phyloP scores from a whole-genome alignment of 1,140 invertebrate species.

The Listronotus oregonensis region DNA sequence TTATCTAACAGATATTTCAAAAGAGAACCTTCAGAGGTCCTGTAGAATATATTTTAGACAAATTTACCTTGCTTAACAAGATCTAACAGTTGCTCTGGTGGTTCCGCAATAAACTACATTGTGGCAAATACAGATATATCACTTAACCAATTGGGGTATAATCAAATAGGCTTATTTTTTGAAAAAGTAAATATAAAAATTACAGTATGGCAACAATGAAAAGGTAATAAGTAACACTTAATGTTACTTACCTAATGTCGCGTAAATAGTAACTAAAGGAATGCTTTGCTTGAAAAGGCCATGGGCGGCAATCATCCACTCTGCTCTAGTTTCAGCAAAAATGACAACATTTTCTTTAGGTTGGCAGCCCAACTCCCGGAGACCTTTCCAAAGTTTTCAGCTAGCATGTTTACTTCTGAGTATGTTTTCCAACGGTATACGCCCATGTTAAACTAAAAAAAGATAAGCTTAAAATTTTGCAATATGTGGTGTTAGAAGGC shows the following conservation, averaged over 20 bases:
- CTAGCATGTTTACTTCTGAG: constrained; percentile 75
- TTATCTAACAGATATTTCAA: neutral
- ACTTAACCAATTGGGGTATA: no score
- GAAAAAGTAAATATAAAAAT: no score
- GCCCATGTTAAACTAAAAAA: constrained; percentile 84
- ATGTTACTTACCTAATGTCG: constrained; percentile 72
- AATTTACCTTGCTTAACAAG: no score
- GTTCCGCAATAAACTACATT: no score
- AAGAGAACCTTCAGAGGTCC: neutral
- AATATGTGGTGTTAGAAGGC: no score
- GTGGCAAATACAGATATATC: no score
- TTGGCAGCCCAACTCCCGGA: constrained; percentile 65
- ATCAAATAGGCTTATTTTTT: no score
- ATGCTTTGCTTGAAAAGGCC: constrained; percentile 93
- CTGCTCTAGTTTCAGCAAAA: constrained; percentile 94
- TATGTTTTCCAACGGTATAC: constrained; percentile 92
- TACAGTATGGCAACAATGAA: no score
- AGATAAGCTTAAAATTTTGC: neutral
- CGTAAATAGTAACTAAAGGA: constrained; percentile 95
- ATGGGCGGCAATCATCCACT: constrained; percentile 96
- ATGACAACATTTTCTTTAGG: constrained; percentile 77
- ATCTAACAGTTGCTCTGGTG: no score
- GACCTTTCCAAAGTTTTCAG: constrained; percentile 78
- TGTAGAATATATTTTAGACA: no score
- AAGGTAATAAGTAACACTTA: no score